Percentiles rank a stretch among this genome's conserved stretches.
These are phyloP conservation scores for Phlogophora meticulosa DNA, from an alignment of 2,888 invertebrate genomes.

Conservation along the genomic window DNA sequence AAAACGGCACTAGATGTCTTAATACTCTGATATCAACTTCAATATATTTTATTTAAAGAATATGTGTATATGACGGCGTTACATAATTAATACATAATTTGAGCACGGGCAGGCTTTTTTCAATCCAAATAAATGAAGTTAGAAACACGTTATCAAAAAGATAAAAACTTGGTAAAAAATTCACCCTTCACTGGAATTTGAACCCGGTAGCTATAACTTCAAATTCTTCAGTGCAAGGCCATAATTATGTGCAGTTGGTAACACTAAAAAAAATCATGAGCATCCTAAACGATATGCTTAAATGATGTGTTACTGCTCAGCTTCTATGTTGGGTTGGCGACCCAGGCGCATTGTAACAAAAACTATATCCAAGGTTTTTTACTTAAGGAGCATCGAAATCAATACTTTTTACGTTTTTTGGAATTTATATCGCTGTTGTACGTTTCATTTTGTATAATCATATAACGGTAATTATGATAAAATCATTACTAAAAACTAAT, in stretches of 20 bases:
- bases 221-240: background rate
- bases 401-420: no score
- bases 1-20: background rate
- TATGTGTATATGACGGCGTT: background rate
- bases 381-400: no score
- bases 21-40: no score
- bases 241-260: background rate
- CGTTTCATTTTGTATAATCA: no score
- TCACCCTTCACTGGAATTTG: slow-evolving; percentile 23
- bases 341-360: no score
- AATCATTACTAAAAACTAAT: no score
- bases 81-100: background rate
- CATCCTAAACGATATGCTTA: background rate
- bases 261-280: background rate
- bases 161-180: background rate
- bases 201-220: slow-evolving; percentile 8
- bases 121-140: slow-evolving; percentile 5
- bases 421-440: no score
- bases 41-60: no score
- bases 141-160: slow-evolving; percentile 7
- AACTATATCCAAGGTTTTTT: no score
- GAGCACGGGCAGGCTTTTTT: background rate
- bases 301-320: background rate
- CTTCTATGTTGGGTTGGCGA: no score
- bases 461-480: no score